Base-by-base conservation (phyloP, 2,113 vertebrate species). In the Petroica traversi region DNA sequence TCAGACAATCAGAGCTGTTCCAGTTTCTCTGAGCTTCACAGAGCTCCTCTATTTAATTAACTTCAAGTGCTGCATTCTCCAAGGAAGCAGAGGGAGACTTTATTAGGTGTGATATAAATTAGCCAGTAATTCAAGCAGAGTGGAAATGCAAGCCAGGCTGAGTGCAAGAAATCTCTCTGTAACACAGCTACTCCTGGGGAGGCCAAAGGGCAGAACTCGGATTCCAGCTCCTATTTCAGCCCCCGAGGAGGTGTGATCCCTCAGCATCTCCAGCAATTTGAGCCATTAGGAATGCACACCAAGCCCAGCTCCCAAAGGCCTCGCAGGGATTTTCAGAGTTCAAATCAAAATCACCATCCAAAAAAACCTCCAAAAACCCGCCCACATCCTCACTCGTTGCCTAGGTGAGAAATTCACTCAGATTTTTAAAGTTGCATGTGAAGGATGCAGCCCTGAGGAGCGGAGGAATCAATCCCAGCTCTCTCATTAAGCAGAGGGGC, bases 41-140 rank as follows among this genome's bases (percentile, higher is more conserved):
- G 51, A 74, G 92, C 69, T 85, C 91, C 75, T 94, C 94, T 94
- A 93, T 91, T 95, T 97, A 97, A 97, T 97, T 96, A 96, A 96
- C 78, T 95, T 92, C 79, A 82, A 95, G 96, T 86, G 88, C 66
- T 88, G 41, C 46, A 93, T 72, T 84, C 94, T 88, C 95, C 69
- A 40, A 95, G 93, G 92, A 92, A 83, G 91, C 73, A 34, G 78
- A 74, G 31, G 69, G 72, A 95, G 72, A 88, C 73, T 78, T 95
- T 93, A 95, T 93, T 80, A 96, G 82, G 92, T 92, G 76, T 91
- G 76, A 66, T 93, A 83, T 89, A 94, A 92, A 95, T 95, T 95
- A 94, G 73, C 41, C 13, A 66, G 91, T 52, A 84, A 93, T 90
- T 89, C 68, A 74, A 91, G 55, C 62, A 58, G 88, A 94, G 78